Base-by-base conservation (phyloP, 2,113 vertebrate genomes). In the Tor tambroides region DNA sequence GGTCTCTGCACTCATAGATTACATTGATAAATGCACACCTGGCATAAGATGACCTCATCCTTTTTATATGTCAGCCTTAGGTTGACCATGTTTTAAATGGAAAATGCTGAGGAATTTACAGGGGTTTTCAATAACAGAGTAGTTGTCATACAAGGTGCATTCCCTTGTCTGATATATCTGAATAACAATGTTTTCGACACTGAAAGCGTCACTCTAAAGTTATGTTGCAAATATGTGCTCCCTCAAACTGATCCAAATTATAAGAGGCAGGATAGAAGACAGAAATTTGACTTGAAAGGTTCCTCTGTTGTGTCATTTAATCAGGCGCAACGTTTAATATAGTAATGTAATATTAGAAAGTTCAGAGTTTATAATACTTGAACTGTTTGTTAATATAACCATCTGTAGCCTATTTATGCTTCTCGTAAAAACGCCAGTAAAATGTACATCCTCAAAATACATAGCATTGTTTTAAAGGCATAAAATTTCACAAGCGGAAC, bases 11-110 rank as follows among this genome's bases (percentile, higher is more conserved):
- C 35, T 61, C 32, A 72, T 80, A 72, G 85, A 84, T 35, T 88
- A 85, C 69, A 72, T 80, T 80, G 87, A 88, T 84, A 75, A 88
- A 88, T 72, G 65, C 87, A 80, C 83, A 80, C 83, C 76, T 88
- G 87, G 49, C 76, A 46, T 61, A 43, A 28, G 8, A 30, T 79
- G 87, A 80, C 76, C 76, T 41, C 59, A 69, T 51, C 43, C 59
- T 75, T 51, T 79, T 80, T 23, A 63, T 69, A 63, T 49, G 43
- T 51, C 74, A 49, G 41, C 46, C 75, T 69, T 79, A 86, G 51
- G 61, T 54, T 54, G 77, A 80, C 63, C 46, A 54, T 49, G 43
- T 19, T 79, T 80, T 51, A 38, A 69, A 49, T 86, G 8, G 43
- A 54, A 80, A 78, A 80, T 41, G 32, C 49, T 71, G 65, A 56